These are phyloP conservation scores for Notoglanidium macrostoma DNA, from an alignment of 2,797 vertebrate species.

Conservation along the genomic window DNA sequence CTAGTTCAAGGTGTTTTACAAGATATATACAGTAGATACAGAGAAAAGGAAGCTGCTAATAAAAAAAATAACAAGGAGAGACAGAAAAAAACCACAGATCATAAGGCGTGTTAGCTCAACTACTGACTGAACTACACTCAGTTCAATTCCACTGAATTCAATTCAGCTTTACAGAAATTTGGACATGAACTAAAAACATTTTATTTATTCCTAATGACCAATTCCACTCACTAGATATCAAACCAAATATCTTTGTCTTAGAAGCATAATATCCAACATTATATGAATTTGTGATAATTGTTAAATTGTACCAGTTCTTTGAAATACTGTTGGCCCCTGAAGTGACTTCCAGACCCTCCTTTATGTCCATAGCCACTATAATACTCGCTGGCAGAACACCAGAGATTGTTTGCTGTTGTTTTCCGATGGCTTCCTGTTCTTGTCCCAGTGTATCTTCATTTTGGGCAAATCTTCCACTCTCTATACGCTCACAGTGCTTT, in stretches of 20 bases:
- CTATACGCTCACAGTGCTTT: conserved; percentile 14
- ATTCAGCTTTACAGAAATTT: background rate
- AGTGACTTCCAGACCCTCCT: too few species aligned
- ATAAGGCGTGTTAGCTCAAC: background rate
- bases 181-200: background rate
- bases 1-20: background rate
- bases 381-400: too few species aligned
- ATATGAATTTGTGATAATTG: background rate
- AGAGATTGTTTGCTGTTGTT: background rate
- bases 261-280: background rate
- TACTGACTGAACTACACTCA: background rate
- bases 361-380: background rate
- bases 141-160: background rate
- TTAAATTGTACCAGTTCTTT: background rate
- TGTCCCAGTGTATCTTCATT: conserved; percentile 8
- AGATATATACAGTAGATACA: background rate
- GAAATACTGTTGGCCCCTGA: background rate
- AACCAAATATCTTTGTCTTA: background rate
- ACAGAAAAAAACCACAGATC: background rate
- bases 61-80: background rate
- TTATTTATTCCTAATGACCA: background rate
- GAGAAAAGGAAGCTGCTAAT: too few species aligned
- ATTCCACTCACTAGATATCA: background rate
- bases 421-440: conserved; percentile 1
- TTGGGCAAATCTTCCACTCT: background rate